Evolutionary conservation across 2,888 invertebrate genomes (phyloP), one percentile per base, ranked within the genome.

Genomic region (Andrena dorsata): DNA sequence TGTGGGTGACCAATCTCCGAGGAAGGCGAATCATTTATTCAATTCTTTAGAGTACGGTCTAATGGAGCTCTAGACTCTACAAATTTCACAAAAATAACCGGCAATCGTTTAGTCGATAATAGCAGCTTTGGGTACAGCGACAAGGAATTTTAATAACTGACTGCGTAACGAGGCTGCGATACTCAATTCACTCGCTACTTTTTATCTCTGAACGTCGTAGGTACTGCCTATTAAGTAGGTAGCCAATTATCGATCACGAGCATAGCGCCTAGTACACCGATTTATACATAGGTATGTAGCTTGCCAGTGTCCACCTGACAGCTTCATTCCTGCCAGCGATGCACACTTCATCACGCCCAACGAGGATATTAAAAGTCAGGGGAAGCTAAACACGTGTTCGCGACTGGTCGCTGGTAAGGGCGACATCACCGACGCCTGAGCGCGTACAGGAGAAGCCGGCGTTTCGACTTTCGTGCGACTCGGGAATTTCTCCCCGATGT

Each of bases 401-500:
- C 32, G 32, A 13, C n/a, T 28, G 35, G 20, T 35, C 6, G 49
- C 10, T 51, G 16, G 56, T 2, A 47, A 56, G 60, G 47, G 47
- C 70, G 70, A 73, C 30, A 30, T 47, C 32, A 56, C 53, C 53
- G 51, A 51, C 20, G 74, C 23, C 56, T 8, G 60, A 23, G 20
- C 51, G 60, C 49, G 66, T 28, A 58, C 65, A 53, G 35, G 41
- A 56, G 56, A 69, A 26, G 10, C 28, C 58, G 26, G 28, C 28
- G 26, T 85, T 79, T n/a, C n/a, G n/a, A n/a, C n/a, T n/a, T n/a
- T 81, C 84, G 74, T 74, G 74, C 76, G 41, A 13, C 28, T 30
- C 26, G 3, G 68, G 81, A 87, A 79, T 89, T 89, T 86, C 69
- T 56, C 1, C 30, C 75, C 76, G 77, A 66, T 90, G 90, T 89